Evolutionary conservation across 2,113 vertebrate genomes (phyloP), one percentile per base, ranked within the genome.

Genomic region (Picathartes gymnocephalus): DNA sequence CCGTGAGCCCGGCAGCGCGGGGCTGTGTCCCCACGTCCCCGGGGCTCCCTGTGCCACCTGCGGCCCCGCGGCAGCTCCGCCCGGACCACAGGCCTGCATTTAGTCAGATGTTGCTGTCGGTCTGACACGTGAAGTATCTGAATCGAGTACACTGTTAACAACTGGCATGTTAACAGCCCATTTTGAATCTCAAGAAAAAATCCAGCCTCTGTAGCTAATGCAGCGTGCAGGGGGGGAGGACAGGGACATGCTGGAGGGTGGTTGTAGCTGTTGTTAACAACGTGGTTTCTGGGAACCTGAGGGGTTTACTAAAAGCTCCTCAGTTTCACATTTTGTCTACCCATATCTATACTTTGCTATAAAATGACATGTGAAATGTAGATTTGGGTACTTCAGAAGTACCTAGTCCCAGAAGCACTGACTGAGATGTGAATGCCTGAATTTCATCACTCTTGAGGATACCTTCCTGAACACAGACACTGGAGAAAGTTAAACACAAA

Each of bases 161-260:
- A 21, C 54, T 48, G 68, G 30, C 9, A 1, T 11, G 47, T 23
- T 44, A 84, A 28, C 51, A 70, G 20, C 73, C 73, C n/a, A 4
- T 39, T 48, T 58, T 11, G 54, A 39, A 57, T 37, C 85, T 81
- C 11, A 1, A 16, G 57, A 62, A 77, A 23, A 81, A 78, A 16
- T 3, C 1, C 0, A 45, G 77, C 70, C 68, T 87, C 24, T 64
- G 54, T 69, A 74, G 65, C 64, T 69, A 7, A 11, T 9, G 2
- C 15, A 15, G 44, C 0, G 0, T 4, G 7, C 15, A 2, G 25
- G 5, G 1, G 10, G 62, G 27, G 15, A n/a, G 78, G 47, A 40
- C 61, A 47, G 81, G 56, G 44, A 16, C 13, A 2, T 0, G 3
- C 57, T 74, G 76, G 33, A 25, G 31, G 11, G 3, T 9, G 65